These are phyloP conservation scores for Plutella xylostella DNA, from an alignment of 2,888 invertebrate genomes.

Conservation along the genomic window DNA sequence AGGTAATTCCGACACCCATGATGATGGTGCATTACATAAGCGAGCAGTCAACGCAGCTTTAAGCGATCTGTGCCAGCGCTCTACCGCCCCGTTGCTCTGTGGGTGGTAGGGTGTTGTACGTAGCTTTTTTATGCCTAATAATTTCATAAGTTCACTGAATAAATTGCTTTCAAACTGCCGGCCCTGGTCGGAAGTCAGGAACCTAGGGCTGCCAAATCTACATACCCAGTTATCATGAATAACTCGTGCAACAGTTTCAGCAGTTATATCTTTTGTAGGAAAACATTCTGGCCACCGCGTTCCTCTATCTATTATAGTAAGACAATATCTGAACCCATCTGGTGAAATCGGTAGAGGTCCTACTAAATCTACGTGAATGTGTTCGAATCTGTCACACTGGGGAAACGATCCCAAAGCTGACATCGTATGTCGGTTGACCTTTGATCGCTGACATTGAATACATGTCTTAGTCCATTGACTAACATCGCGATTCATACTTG, in stretches of 20 bases:
- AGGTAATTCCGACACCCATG: constrained; percentile 24
- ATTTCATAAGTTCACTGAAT: constrained; percentile 21
- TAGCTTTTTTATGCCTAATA: constrained; percentile 10
- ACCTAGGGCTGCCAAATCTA: constrained; percentile 5
- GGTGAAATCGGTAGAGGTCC: constrained; percentile 9
- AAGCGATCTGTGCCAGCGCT: constrained; percentile 16
- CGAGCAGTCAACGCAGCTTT: constrained; percentile 13
- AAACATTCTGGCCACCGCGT: constrained; percentile 20
- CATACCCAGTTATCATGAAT: constrained; percentile 9
- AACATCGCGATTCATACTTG: constrained; percentile 8
- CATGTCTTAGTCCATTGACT: constrained; percentile 1
- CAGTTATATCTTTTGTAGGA: constrained; percentile 18
- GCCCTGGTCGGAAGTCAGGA: constrained; percentile 30
- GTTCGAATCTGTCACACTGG: constrained; percentile 4
- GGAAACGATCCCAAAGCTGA: not conserved
- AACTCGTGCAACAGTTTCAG: constrained; percentile 19
- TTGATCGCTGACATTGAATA: constrained; percentile 5
- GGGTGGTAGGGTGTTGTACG: constrained; percentile 19
- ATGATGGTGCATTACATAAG: not conserved
- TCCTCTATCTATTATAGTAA: constrained; percentile 20
- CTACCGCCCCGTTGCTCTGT: constrained; percentile 17
- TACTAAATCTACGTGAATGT: constrained; percentile 7
- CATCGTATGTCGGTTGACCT: constrained; percentile 8
- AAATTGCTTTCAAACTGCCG: constrained; percentile 30
- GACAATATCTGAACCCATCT: constrained; percentile 18